phyloP scores from a whole-genome alignment of 1,140 invertebrate genomes.

The Ctenoplectra terminalis region DNA sequence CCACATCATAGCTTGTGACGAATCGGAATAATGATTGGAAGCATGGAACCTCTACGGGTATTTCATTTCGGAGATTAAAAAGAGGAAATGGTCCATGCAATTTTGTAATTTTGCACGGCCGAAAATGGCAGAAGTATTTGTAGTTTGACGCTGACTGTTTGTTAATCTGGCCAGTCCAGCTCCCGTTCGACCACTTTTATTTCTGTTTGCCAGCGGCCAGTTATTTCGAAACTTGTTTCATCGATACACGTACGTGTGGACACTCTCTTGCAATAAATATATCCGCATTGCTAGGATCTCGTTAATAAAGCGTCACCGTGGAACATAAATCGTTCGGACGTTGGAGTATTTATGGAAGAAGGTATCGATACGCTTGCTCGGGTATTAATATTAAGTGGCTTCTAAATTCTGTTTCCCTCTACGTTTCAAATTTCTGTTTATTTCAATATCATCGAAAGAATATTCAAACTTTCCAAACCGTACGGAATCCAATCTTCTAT shows the following conservation, averaged over 20 bases:
- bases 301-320: slow-evolving; percentile 20
- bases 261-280: slow-evolving; percentile 20
- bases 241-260: slow-evolving; percentile 21
- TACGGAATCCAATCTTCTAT: no score
- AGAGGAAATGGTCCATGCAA: not conserved
- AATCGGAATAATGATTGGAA: not conserved
- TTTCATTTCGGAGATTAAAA: not conserved
- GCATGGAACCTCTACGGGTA: not conserved
- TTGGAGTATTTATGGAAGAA: not conserved
- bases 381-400: not conserved
- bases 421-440: no score
- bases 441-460: no score
- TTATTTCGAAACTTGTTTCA: slow-evolving; percentile 40
- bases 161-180: not conserved
- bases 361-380: not conserved
- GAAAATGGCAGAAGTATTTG: slow-evolving; percentile 10
- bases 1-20: no score
- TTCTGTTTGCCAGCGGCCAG: slow-evolving; percentile 40
- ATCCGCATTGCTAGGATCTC: slow-evolving; percentile 25
- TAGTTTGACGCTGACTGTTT: slow-evolving; percentile 13
- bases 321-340: slow-evolving; percentile 3
- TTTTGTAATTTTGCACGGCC: not conserved
- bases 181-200: slow-evolving; percentile 39
- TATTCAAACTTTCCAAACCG: no score
- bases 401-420: not conserved